phyloP scores from a whole-genome alignment of 2,888 invertebrate species.

The Autographa pulchrina region DNA sequence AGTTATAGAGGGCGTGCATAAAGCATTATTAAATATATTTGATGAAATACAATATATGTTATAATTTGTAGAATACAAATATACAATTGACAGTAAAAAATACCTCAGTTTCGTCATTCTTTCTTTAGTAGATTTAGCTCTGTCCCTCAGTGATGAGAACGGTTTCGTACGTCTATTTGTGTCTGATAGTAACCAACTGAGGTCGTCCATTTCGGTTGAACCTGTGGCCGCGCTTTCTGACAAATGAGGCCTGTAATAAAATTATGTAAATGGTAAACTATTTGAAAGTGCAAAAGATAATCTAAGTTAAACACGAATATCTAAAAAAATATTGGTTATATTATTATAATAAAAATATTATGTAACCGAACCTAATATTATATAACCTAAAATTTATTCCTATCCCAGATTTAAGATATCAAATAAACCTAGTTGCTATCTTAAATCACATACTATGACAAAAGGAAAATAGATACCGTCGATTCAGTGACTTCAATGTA shows the following conservation, averaged over 20 bases:
- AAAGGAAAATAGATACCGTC: slow-evolving; percentile 80
- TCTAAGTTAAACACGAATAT: no score
- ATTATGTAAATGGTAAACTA: background rate
- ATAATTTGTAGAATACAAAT: no score
- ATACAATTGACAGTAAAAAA: background rate
- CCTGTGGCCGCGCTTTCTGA: slow-evolving; percentile 91
- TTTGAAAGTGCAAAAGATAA: background rate
- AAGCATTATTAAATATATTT: no score
- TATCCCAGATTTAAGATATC: no score
- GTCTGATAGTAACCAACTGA: slow-evolving; percentile 92
- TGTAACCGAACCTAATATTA: no score
- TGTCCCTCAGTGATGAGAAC: slow-evolving; percentile 90
- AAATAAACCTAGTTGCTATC: no score
- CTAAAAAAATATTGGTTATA: no score
- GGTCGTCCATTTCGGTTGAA: slow-evolving; percentile 88
- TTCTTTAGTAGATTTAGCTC: slow-evolving; percentile 79
- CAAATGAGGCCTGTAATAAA: slow-evolving; percentile 88
- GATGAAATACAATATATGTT: no score
- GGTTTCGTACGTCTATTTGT: slow-evolving; percentile 91
- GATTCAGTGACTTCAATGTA: slow-evolving; percentile 91
- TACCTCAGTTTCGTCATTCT: slow-evolving; percentile 82
- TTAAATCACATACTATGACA: no score
- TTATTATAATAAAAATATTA: no score
- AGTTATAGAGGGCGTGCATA: no score
- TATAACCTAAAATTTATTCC: no score